Conservation (phyloP, 2,113 vertebrate species). For the Empidonax traillii region DNA sequence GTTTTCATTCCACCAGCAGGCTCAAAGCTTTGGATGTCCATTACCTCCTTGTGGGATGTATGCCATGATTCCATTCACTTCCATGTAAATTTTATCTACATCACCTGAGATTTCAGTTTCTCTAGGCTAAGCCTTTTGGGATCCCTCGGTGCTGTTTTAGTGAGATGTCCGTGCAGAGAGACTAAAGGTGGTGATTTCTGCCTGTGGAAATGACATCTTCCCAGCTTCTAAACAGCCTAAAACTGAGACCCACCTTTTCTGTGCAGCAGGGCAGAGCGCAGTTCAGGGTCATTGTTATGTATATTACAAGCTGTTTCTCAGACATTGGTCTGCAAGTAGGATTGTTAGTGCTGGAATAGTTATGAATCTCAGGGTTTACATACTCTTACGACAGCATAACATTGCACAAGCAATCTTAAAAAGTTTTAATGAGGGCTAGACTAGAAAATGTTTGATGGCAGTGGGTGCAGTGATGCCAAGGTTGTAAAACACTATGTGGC, state of each 20-base stretch:
- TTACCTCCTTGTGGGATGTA: not conserved
- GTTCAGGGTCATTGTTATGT: not conserved
- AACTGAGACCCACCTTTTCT: not conserved
- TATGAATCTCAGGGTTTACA: not conserved
- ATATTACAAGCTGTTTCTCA: not conserved
- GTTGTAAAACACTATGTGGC: not conserved
- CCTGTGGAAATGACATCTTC: not conserved
- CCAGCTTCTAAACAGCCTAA: not conserved
- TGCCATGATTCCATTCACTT: not conserved
- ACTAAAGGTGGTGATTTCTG: not conserved
- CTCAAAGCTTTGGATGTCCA: not conserved
- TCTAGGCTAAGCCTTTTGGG: not conserved
- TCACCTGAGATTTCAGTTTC: not conserved
- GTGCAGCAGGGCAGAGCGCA: not conserved
- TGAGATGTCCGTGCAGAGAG: not conserved
- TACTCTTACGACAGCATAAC: not conserved
- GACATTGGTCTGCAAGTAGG: not conserved
- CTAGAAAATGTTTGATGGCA: not conserved
- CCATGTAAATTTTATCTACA: not conserved
- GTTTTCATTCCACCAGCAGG: not conserved
- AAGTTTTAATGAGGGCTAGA: not conserved
- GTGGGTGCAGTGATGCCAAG: not conserved
- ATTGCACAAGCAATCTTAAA: not conserved
- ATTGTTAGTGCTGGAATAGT: not conserved
- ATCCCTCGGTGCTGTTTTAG: not conserved